A percentile compares a stretch with the other conserved stretches of the same genome.
These are phyloP conservation scores for Siniperca obscura DNA, from an alignment of 2,797 vertebrate species.

Conservation along the genomic window DNA sequence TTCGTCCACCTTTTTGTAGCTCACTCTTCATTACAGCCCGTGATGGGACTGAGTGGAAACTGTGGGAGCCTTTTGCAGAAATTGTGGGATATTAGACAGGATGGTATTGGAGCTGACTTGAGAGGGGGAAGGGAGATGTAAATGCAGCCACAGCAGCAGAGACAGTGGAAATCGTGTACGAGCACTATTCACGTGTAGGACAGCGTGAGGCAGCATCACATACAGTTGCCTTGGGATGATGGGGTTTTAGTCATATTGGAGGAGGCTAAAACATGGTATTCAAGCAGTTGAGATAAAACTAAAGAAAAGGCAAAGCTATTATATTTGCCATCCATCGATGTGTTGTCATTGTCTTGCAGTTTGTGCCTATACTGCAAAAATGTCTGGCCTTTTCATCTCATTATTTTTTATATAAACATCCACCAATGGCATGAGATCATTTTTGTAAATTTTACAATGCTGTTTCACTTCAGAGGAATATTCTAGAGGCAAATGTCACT, in stretches of 20 bases:
- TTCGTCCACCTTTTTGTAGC: conserved; percentile 14
- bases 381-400: background rate
- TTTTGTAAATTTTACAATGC: background rate
- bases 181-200: conserved; percentile 76
- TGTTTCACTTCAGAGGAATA: too few relatives aligned
- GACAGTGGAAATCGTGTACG: conserved; percentile 66
- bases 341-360: background rate
- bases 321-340: background rate
- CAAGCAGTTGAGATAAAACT: conserved; percentile 26
- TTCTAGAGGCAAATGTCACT: background rate
- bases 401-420: background rate
- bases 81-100: conserved; percentile 53
- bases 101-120: conserved; percentile 47
- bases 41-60: conserved; percentile 36
- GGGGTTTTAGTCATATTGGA: conserved; percentile 45
- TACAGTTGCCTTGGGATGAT: conserved; percentile 36
- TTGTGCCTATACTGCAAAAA: conserved; percentile 9
- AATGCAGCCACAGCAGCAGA: conserved; percentile 64
- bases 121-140: conserved; percentile 63
- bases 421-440: background rate
- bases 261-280: conserved; percentile 18
- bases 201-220: conserved; percentile 77
- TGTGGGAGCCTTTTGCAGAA: conserved; percentile 53
- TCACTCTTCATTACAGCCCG: conserved; percentile 2
- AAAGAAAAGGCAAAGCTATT: conserved; percentile 21